Base-by-base conservation (phyloP, 2,888 invertebrate genomes). In the Lomographa bimaculata region DNA sequence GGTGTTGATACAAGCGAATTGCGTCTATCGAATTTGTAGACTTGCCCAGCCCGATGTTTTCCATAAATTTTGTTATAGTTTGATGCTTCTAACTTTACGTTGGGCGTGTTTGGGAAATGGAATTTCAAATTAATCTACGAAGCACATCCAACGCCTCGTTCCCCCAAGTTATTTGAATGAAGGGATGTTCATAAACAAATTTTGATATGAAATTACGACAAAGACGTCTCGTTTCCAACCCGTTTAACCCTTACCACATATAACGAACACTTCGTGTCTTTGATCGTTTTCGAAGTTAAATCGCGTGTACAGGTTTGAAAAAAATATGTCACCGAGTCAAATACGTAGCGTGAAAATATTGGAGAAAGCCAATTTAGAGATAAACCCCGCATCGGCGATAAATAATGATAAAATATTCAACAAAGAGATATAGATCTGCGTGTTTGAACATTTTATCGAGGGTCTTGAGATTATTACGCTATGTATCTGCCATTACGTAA, bases 281-380 rank as follows among this genome's bases (percentile, higher is more conserved):
- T 60, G 60, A 62, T 60, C 57, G 46, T 49, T 46, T 38, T 36
- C 39, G 42, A 57, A 49, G 54, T 55, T 60, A 48, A 64, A 57
- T 65, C 50, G 41, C 44, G 44, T 49, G 57, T 52, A 57, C 60
- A 55, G 56, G 54, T 55, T 57, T 50, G 60, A 58, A 59, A 56
- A 61, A 55, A 54, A 46, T n/a, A n/a, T 46, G 46, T 28, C 28
- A 23, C 11, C 6, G 2, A 8, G 27, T 24, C 29, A 21, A 35
- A n/a, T 24, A 36, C 30, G 10, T 8, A 9, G 18, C 7, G 12
- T 29, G 24, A 18, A 10, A 32, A 23, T 43, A 38, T 46, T 19
- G 21, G 32, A 33, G 30, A 46, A 38, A 34, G 41, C 27, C 20
- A 32, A 38, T 41, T 38, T 46, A 14, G 7, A 37, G 34, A 41